Evolutionary conservation across 2,797 vertebrate genomes (phyloP), one percentile per base, ranked within the genome.

Genomic region (Poeciliopsis turneri): DNA sequence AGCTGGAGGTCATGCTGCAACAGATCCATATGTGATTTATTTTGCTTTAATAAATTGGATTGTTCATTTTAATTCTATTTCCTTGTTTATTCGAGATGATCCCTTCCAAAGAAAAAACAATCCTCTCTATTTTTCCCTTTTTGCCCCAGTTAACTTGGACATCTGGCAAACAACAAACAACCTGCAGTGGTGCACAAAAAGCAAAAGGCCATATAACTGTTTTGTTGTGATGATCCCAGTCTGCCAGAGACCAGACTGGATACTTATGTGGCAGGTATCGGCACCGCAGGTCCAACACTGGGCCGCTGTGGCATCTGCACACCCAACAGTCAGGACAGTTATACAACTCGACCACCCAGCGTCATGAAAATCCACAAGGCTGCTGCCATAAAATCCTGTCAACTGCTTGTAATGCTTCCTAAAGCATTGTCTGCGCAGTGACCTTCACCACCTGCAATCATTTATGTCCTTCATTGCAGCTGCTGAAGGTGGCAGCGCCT

Each of bases 401-500:
- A 39, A 39, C 33, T 39, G 61, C 61, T 66, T 39, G 33, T 66
- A 66, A 66, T 66, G 61, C 61, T 39, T 66, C 36, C 33, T 39
- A 66, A 23, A 23, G 33, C 8, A 66, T 39, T 39, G 8, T 66
- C 36, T 39, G 61, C 1, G 18, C 18, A 18, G 33, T 66, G 61
- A 66, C 61, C 33, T 66, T 66, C 61, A 66, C 61, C 61, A 39
- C 33, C 18, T 66, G 61, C 61, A 66, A 39, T 66, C 33, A 39
- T 66, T 39, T 23, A 20, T 66, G 61, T 20, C 61, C 61, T 66
- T 66, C 33, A 39, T 3, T 66, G 33, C 61, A 39, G 33, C 33
- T 39, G 33, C 33, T 66, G 18, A 66, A 66, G 61, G 33, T 36
- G 61, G 15, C 61, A 66, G 61, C 33, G 18, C 15, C 61, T 66